Conservation (phyloP, 2,113 vertebrate species). For the Sebastes schlegelii region DNA sequence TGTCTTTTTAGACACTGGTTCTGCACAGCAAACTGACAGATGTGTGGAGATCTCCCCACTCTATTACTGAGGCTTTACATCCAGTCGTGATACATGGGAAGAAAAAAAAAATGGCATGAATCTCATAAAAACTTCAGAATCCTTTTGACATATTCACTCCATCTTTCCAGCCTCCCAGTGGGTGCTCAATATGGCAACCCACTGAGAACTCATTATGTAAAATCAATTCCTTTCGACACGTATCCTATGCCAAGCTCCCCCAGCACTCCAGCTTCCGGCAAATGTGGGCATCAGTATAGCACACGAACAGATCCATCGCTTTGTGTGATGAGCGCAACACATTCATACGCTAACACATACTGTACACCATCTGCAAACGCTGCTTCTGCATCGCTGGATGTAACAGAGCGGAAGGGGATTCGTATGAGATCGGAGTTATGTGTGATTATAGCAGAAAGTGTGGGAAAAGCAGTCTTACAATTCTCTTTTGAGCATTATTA, state of each 20-base stretch:
- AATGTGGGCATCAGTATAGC: conserved; percentile 40
- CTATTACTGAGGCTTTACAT: conserved; percentile 17
- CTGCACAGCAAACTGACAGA: conserved; percentile 13
- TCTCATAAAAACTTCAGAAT: conserved; percentile 42
- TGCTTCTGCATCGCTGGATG: conserved; percentile 8
- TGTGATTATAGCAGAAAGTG: not conserved
- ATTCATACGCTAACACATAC: conserved; percentile 44
- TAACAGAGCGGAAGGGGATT: not conserved
- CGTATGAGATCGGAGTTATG: not conserved
- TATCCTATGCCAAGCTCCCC: conserved; percentile 43
- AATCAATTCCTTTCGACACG: conserved; percentile 65
- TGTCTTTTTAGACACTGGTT: not conserved
- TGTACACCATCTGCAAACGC: conserved; percentile 43
- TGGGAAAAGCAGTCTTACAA: not conserved
- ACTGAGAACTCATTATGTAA: conserved; percentile 72
- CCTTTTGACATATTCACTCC: conserved; percentile 36
- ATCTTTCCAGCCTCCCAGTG: conserved; percentile 50
- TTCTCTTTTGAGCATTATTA: conserved; percentile 2
- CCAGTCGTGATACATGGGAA: not conserved
- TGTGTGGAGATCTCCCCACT: conserved; percentile 19
- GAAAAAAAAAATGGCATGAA: not conserved
- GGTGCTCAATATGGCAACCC: conserved; percentile 44
- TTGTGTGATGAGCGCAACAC: conserved; percentile 26
- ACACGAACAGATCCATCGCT: conserved; percentile 31
- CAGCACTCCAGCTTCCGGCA: conserved; percentile 48